These are phyloP conservation scores for Poeciliopsis infans DNA, from an alignment of 2,797 vertebrate species.

Conservation along the genomic window DNA sequence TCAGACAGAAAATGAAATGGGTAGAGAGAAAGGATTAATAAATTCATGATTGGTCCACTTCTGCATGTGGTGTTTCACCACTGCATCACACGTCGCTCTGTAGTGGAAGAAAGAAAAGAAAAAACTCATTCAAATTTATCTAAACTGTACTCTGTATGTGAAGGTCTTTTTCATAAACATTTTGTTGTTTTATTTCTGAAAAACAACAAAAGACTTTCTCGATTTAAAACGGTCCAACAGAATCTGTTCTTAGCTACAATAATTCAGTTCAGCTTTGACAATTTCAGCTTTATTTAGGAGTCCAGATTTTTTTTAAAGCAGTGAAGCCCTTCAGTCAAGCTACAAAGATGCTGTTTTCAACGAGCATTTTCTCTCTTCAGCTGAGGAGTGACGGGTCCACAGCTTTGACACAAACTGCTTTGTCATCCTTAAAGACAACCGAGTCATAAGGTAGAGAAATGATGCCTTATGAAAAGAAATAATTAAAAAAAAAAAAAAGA, in stretches of 20 bases:
- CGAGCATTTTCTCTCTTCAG: not conserved
- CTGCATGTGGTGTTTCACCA: not conserved
- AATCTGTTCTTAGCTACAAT: not conserved
- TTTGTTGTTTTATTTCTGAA: not conserved
- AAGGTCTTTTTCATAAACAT: not conserved
- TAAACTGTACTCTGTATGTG: not conserved
- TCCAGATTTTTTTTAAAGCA: not conserved
- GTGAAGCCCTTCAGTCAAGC: not conserved
- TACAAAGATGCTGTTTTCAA: not conserved
- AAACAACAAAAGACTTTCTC: not conserved
- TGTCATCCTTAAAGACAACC: slow-evolving; percentile 2
- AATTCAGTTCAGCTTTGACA: not conserved
- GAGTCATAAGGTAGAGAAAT: not conserved
- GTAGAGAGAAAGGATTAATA: not conserved
- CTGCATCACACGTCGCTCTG: not conserved
- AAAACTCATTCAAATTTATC: not conserved
- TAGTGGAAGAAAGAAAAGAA: no score
- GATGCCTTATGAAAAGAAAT: not conserved
- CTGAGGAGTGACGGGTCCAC: not conserved
- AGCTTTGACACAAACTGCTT: not conserved
- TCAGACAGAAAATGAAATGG: no score
- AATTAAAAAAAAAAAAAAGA: not conserved
- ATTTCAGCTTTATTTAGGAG: not conserved
- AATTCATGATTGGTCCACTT: not conserved
- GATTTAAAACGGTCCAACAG: not conserved